These are phyloP conservation scores for Samia ricini DNA, from an alignment of 1,140 invertebrate genomes.

Conservation along the genomic window DNA sequence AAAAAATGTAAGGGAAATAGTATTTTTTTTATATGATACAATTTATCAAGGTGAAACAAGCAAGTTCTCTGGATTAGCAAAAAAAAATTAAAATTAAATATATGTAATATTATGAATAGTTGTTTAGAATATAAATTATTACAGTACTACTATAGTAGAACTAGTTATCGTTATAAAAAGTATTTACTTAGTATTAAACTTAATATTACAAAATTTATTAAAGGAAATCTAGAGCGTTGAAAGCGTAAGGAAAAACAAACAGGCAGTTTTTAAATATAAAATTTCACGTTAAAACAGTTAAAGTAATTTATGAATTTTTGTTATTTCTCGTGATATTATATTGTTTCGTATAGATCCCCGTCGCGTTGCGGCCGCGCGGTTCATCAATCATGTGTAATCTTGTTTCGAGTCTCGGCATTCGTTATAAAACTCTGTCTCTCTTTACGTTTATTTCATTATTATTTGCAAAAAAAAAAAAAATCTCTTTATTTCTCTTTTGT, in stretches of 20 bases:
- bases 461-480: neutral
- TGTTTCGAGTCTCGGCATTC: neutral
- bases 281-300: neutral
- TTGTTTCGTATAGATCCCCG: neutral
- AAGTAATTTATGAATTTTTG: neutral
- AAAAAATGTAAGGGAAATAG: too few relatives aligned
- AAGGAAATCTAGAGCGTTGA: neutral
- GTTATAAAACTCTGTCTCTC: neutral
- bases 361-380: neutral
- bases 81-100: too few relatives aligned
- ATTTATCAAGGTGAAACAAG: too few relatives aligned
- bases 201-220: too few relatives aligned
- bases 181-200: too few relatives aligned
- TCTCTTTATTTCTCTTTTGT: neutral
- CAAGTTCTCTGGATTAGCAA: too few relatives aligned
- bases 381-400: neutral
- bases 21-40: too few relatives aligned
- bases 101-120: too few relatives aligned
- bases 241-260: neutral
- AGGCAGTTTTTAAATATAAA: neutral
- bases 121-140: too few relatives aligned
- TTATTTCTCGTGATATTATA: neutral
- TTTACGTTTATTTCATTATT: neutral
- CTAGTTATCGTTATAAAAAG: too few relatives aligned
- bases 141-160: too few relatives aligned